Conservation (phyloP, 2,113 vertebrate genomes). For the Clarias gariepinus region DNA sequence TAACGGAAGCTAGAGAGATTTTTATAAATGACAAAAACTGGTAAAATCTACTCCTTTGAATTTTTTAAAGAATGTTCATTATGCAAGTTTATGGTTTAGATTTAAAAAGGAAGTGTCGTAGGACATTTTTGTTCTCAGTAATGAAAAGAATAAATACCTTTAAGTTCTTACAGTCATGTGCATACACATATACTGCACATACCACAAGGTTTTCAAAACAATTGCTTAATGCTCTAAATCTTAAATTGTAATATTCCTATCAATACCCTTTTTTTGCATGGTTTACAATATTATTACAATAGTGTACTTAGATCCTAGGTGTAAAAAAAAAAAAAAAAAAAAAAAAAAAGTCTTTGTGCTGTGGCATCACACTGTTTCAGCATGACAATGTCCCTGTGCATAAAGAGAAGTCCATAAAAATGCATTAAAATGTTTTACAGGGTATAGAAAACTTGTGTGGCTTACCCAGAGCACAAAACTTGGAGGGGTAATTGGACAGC, state of each 20-base stretch:
- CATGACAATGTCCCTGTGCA: background rate
- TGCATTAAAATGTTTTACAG: background rate
- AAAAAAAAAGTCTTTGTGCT: background rate
- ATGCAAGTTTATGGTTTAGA: background rate
- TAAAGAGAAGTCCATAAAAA: background rate
- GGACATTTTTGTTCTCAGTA: background rate
- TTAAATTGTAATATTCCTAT: background rate
- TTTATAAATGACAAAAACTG: constrained; percentile 9
- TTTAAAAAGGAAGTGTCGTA: background rate
- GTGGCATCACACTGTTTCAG: background rate
- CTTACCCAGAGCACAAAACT: background rate
- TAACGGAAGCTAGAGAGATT: constrained; percentile 21
- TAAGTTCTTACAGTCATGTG: background rate
- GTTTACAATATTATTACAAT: background rate
- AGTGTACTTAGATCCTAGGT: background rate
- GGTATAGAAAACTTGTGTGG: background rate
- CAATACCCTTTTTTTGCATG: background rate
- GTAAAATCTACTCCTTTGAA: background rate
- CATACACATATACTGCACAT: background rate
- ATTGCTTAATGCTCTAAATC: background rate
- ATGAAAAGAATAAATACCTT: background rate
- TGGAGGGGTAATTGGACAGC: background rate
- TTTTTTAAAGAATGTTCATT: background rate
- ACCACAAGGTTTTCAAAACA: background rate
- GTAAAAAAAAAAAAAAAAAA: background rate